phyloP scores from a whole-genome alignment of 2,888 invertebrate species.

The Cantharis lateralis region DNA sequence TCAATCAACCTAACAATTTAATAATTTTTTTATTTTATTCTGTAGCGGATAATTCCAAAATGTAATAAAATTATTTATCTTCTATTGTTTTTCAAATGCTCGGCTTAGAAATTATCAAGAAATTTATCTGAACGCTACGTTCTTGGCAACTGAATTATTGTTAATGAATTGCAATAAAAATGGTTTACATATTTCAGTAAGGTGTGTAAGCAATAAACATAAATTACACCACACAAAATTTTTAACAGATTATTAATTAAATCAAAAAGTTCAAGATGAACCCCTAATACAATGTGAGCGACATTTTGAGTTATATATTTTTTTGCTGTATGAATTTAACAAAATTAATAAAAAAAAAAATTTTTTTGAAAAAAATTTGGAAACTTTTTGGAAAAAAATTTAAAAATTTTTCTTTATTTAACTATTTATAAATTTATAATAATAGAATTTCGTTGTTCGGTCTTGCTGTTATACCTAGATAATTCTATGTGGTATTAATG shows the following conservation, averaged over 20 bases:
- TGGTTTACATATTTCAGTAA: neutral
- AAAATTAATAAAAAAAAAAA: too few species aligned
- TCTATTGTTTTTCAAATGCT: neutral
- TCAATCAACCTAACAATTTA: neutral
- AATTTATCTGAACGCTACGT: neutral
- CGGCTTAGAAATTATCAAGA: neutral
- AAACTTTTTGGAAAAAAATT: too few species aligned
- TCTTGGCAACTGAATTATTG: neutral
- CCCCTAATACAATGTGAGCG: too few species aligned
- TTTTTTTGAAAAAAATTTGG: too few species aligned
- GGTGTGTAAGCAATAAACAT: neutral
- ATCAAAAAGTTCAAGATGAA: neutral
- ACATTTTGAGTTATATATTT: too few species aligned
- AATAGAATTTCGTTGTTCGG: too few species aligned
- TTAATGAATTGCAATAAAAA: neutral
- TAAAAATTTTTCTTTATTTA: too few species aligned
- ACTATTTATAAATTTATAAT: too few species aligned
- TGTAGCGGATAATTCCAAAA: neutral
- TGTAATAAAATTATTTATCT: neutral
- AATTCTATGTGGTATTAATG: too few species aligned
- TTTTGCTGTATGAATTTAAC: too few species aligned
- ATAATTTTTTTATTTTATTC: neutral
- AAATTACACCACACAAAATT: neutral
- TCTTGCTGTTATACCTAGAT: too few species aligned
- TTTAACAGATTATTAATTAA: too few species aligned